Evolutionary conservation across 1,140 invertebrate species (phyloP), one percentile per base, ranked within the genome.

Genomic region (Lasioglossum albipes): DNA sequence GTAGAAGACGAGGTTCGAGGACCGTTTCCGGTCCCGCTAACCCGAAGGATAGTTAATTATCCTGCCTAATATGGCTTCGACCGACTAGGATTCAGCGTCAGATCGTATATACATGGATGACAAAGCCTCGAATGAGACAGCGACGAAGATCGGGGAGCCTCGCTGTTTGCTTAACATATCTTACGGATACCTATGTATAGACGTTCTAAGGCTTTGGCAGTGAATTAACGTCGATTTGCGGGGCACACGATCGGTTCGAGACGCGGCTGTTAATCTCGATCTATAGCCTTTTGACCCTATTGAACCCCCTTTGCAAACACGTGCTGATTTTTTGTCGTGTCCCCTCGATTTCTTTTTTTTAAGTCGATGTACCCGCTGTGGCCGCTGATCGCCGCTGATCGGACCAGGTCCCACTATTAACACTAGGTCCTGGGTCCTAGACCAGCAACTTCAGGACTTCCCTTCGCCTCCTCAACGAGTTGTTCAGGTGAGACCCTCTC

Each of bases 201-300:
- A 93, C 90, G 92, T 91, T 91, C 92, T 92, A 93, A 94, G 91
- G 91, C 93, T 93, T 93, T 93, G 93, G 93, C 93, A 93, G 93
- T 93, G 91, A 91, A 89, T 86, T 88, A 93, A 89, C 90, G 86
- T 91, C 73, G 89, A 91, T 90, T 89, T 18, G 88, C 88, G 80
- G 88, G 83, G 89, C 83, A 82, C 81, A 18, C 69, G 36, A 36
- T 36, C 36, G 36, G 3, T 36, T 84, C 90, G 83, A 76, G 83
- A 68, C 10, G 18, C 16, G 69, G 59, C n/a, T 62, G 27, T 45
- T 42, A 27, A 5, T 7, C 54, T 72, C 70, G 41, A 74, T 59
- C 3, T 36, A 68, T 20, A 20, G 57, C 57, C 18, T 13, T n/a
- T 7, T 2, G 18, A 18, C n/a, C 22, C 41, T 54, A 31, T 20